Evolutionary conservation across 2,888 invertebrate species (phyloP).

Genomic region (Leptinotarsa peninsularis): DNA sequence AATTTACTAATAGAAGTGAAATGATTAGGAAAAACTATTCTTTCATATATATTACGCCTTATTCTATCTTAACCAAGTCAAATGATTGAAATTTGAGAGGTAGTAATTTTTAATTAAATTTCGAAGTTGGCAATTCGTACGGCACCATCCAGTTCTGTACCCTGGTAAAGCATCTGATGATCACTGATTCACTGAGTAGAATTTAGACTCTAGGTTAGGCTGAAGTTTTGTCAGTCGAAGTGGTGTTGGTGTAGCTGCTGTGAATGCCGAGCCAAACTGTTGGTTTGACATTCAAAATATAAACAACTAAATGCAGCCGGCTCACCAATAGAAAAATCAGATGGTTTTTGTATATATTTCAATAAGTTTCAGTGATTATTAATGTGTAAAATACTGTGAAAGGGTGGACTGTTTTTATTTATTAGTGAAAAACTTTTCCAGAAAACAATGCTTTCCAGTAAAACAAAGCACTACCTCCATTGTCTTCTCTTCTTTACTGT

Average conservation of each 20-base stretch:
- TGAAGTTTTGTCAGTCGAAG: too few relatives aligned
- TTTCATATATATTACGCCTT: too few relatives aligned
- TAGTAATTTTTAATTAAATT: too few relatives aligned
- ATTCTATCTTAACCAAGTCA: too few relatives aligned
- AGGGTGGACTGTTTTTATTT: neutral
- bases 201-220: too few relatives aligned
- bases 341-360: neutral
- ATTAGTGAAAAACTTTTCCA: neutral
- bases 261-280: neutral
- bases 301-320: constrained; percentile 8
- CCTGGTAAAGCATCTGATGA: too few relatives aligned
- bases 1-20: too few relatives aligned
- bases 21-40: too few relatives aligned
- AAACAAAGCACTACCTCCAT: constrained; percentile 84
- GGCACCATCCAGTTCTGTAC: too few relatives aligned
- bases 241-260: neutral
- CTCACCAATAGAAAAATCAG: neutral
- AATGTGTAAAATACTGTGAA: neutral
- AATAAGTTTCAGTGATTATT: neutral
- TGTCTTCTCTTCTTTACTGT: constrained; percentile 80
- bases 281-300: constrained; percentile 3
- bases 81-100: too few relatives aligned
- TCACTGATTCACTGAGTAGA: too few relatives aligned
- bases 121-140: too few relatives aligned
- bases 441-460: constrained; percentile 65